Conservation (phyloP, 2,797 vertebrate species). For the Apogon hyalosoma region DNA sequence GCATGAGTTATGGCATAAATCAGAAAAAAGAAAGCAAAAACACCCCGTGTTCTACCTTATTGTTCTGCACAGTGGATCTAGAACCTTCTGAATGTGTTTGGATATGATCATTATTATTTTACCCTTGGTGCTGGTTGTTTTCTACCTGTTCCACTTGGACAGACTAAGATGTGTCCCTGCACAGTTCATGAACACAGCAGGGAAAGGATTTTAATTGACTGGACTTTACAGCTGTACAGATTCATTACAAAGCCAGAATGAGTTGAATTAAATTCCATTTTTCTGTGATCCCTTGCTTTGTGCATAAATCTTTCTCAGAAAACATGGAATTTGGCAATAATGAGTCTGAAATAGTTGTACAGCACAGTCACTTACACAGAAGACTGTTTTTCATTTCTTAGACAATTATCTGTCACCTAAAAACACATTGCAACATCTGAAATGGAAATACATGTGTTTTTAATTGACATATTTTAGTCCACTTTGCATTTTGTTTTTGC, state of each 20-base stretch:
- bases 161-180: conserved; percentile 3
- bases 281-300: not conserved
- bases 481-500: conserved; percentile 36
- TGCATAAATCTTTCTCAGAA: not conserved
- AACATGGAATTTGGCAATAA: conserved; percentile 1
- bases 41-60: not conserved
- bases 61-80: no score
- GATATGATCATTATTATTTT: not conserved
- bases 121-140: conserved; percentile 14
- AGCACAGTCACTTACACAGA: not conserved
- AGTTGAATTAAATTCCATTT: not conserved
- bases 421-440: conserved; percentile 23
- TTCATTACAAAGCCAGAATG: conserved; percentile 8
- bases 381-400: conserved; percentile 19
- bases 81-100: no score
- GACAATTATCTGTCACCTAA: conserved; percentile 9
- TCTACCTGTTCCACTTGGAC: conserved; percentile 2
- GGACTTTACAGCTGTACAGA: not conserved
- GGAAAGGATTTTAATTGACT: conserved; percentile 16
- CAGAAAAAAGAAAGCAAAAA: not conserved
- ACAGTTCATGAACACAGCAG: conserved; percentile 5
- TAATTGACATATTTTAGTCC: conserved; percentile 38
- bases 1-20: not conserved
- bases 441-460: conserved; percentile 55
- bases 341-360: not conserved